A percentile compares a stretch with the other conserved stretches of the same genome.
These are phyloP conservation scores for Lysandra coridon DNA, from an alignment of 2,888 invertebrate genomes.

Conservation along the genomic window DNA sequence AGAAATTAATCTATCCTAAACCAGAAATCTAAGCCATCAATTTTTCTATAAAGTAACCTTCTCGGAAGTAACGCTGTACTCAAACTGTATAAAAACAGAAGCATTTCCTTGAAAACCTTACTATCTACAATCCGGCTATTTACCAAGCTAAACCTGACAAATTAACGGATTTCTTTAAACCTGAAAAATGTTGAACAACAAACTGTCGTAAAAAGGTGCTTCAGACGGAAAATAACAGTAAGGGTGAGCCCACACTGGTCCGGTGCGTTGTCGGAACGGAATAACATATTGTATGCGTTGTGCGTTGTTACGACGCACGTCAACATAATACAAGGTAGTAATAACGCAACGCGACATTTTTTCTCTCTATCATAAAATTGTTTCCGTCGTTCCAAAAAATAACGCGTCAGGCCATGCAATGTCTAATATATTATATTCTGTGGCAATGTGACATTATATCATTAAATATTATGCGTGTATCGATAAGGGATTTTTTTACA, in stretches of 20 bases:
- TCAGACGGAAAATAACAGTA: not conserved
- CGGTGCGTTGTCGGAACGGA: not conserved
- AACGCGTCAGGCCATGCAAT: no score
- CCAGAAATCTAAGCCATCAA: no score
- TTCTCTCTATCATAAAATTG: not conserved
- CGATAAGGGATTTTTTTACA: no score
- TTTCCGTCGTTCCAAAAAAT: no score
- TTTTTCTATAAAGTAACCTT: not conserved
- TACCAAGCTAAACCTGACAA: conserved; percentile 19
- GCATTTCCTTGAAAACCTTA: not conserved
- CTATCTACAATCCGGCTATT: not conserved
- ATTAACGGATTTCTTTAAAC: conserved; percentile 11
- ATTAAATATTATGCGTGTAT: no score
- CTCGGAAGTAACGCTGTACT: not conserved
- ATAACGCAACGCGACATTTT: not conserved
- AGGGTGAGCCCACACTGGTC: not conserved
- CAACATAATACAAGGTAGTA: not conserved
- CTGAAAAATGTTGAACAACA: conserved; percentile 7
- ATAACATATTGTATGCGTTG: not conserved
- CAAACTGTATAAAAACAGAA: not conserved
- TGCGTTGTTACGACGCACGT: not conserved
- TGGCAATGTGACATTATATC: no score
- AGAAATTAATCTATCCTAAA: no score
- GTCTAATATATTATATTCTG: no score
- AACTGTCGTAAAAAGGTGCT: conserved; percentile 1